These are phyloP conservation scores for Lagocephalus sceleratus DNA, from an alignment of 2,797 vertebrate genomes.

Conservation along the genomic window DNA sequence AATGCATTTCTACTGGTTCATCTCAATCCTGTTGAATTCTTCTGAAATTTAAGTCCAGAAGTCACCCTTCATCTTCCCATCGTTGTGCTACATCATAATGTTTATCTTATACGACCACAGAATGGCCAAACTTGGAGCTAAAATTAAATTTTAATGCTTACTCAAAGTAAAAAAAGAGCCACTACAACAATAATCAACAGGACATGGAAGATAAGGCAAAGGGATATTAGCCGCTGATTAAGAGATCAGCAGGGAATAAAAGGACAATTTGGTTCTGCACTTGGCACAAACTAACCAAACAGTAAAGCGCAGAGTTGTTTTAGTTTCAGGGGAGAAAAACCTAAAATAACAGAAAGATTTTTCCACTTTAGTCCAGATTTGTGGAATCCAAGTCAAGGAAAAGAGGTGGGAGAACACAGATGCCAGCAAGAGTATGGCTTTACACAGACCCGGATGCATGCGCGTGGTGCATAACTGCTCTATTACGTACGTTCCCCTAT, in stretches of 20 bases:
- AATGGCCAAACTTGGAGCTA: conserved; percentile 38
- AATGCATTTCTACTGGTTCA: too few relatives aligned
- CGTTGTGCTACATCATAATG: conserved; percentile 13
- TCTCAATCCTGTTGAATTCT: too few relatives aligned
- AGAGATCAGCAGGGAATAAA: conserved; percentile 14
- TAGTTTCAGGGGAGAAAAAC: not conserved
- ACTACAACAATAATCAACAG: conserved; percentile 43
- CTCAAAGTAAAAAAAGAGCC: conserved; percentile 45
- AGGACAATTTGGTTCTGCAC: not conserved
- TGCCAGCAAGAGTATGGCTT: not conserved
- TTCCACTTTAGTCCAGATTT: conserved; percentile 3
- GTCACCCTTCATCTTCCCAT: too few relatives aligned
- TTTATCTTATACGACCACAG: conserved; percentile 32
- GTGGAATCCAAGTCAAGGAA: conserved; percentile 9
- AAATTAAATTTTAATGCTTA: conserved; percentile 50
- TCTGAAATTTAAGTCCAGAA: too few relatives aligned
- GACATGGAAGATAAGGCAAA: conserved; percentile 14
- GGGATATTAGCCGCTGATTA: conserved; percentile 6
- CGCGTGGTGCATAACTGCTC: conserved; percentile 7
- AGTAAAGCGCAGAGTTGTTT: not conserved
- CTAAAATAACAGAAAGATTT: not conserved
- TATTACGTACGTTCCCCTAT: conserved; percentile 5
- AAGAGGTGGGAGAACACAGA: conserved; percentile 20
- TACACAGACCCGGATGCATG: conserved; percentile 3
- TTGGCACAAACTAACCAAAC: conserved; percentile 13